phyloP scores from a whole-genome alignment of 2,888 invertebrate species.

The Elegia similella region DNA sequence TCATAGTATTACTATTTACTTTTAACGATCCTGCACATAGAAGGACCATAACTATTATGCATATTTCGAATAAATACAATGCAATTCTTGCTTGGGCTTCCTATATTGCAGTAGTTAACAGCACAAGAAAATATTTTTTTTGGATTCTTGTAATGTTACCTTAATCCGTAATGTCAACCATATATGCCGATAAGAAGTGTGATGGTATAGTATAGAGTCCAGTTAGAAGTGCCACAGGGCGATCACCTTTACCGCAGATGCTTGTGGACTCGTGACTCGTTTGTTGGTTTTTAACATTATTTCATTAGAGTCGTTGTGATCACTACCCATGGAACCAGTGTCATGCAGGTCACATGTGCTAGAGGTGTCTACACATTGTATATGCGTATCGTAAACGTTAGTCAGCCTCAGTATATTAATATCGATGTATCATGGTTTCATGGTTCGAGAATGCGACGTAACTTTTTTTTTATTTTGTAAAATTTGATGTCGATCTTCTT shows the following conservation, averaged over 20 bases:
- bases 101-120: too few species aligned
- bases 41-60: too few species aligned
- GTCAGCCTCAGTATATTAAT: background rate
- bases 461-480: too few species aligned
- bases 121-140: too few species aligned
- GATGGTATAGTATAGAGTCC: too few species aligned
- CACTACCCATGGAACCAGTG: background rate
- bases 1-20: too few species aligned
- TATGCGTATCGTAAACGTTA: background rate
- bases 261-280: background rate
- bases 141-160: too few species aligned
- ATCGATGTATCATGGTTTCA: background rate
- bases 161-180: background rate
- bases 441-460: background rate
- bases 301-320: background rate
- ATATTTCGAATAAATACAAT: too few species aligned
- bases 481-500: too few species aligned
- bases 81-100: too few species aligned
- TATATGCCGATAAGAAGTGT: too few species aligned
- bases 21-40: too few species aligned
- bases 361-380: background rate
- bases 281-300: background rate
- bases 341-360: background rate
- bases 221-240: background rate
- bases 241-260: background rate